These are phyloP conservation scores for Tyrophagus putrescentiae DNA, from an alignment of 1,140 invertebrate species.

Conservation along the genomic window DNA sequence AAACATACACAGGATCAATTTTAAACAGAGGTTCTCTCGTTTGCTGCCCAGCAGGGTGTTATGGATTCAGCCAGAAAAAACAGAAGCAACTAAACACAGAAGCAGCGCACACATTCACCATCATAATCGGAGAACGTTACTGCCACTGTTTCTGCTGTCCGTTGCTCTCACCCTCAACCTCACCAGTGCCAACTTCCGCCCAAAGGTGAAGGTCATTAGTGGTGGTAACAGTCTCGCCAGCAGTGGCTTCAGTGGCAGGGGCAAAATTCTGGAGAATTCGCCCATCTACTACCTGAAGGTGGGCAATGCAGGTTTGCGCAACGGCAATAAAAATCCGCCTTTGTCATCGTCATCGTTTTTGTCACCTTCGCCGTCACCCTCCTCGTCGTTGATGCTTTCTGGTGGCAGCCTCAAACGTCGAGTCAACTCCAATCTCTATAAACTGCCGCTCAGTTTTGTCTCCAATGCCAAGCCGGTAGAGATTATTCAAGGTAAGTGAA, in stretches of 20 bases:
- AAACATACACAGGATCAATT: too few relatives aligned
- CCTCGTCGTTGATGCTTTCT: too few relatives aligned
- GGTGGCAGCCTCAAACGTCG: not conserved
- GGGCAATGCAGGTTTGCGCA: not conserved
- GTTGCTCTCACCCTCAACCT: not conserved
- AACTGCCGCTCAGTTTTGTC: slow-evolving; percentile 17
- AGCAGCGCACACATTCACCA: not conserved
- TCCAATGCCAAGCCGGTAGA: slow-evolving; percentile 37
- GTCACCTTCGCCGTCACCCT: not conserved
- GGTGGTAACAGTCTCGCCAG: not conserved
- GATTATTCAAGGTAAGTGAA: slow-evolving; percentile 15
- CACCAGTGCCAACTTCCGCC: not conserved
- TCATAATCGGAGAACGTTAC: not conserved
- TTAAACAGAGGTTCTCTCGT: too few relatives aligned
- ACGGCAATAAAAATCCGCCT: not conserved
- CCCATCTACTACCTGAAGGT: slow-evolving; percentile 1
- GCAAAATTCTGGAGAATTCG: slow-evolving; percentile 4
- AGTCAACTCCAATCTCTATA: slow-evolving; percentile 15
- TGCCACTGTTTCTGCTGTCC: not conserved
- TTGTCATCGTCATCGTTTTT: not conserved
- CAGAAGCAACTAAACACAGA: too few relatives aligned
- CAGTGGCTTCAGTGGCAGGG: not conserved
- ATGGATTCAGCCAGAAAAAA: too few relatives aligned
- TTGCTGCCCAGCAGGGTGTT: too few relatives aligned
- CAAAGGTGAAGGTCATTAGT: not conserved